Percentiles rank a stretch among this genome's conserved stretches.
Evolutionary conservation across 2,888 invertebrate genomes (phyloP).

Genomic region (Megamerina dolium): DNA sequence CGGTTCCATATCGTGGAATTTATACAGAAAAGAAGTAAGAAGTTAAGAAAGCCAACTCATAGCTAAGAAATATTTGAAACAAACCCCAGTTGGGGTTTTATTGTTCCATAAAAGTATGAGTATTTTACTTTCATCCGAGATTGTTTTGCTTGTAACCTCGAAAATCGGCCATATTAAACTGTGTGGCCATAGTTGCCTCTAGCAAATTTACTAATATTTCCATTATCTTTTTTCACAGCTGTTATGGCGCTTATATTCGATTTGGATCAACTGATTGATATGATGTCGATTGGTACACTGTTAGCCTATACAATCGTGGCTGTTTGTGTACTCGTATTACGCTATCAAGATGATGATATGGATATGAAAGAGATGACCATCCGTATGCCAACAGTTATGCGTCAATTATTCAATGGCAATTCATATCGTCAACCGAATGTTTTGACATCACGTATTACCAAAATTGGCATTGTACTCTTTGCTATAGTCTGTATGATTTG

Average conservation of each 20-base stretch:
- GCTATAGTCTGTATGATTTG: conserved; percentile 50
- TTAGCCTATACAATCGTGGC: conserved; percentile 90
- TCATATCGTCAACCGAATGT: conserved; percentile 62
- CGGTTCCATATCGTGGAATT: no score
- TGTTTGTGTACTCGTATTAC: conserved; percentile 78
- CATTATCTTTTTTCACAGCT: conserved; percentile 49
- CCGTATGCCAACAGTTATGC: conserved; percentile 43
- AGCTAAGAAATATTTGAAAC: no score
- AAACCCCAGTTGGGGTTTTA: no score
- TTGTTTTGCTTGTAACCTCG: no score
- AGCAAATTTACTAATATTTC: not conserved
- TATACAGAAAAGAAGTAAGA: no score
- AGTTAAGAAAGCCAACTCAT: no score
- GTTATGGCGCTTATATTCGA: conserved; percentile 85
- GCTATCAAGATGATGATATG: conserved; percentile 55
- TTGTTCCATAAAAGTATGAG: no score
- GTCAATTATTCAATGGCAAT: conserved; percentile 66
- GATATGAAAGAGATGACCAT: conserved; percentile 41
- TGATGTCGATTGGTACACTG: conserved; percentile 92
- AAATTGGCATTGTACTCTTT: conserved; percentile 55
- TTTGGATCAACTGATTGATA: conserved; percentile 84
- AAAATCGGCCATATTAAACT: no score
- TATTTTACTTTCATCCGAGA: no score
- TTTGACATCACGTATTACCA: conserved; percentile 61
- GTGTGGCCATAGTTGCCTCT: no score